These are phyloP conservation scores for Panthera uncia DNA, from an alignment of 2,113 vertebrate genomes.

Conservation along the genomic window DNA sequence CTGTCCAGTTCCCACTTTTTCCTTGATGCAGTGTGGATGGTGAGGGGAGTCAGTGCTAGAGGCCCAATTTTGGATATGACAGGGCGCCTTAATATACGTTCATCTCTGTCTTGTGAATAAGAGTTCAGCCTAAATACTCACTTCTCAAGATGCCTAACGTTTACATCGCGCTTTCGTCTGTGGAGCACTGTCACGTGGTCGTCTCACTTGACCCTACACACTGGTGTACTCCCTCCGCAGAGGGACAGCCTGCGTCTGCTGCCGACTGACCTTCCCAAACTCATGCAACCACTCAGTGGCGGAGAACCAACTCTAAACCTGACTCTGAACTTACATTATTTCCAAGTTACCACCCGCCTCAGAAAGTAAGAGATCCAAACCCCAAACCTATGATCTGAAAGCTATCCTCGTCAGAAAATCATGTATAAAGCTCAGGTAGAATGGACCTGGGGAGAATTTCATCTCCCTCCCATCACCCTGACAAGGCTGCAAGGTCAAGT, in stretches of 20 bases:
- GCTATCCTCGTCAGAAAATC: not conserved
- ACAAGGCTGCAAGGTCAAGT: not conserved
- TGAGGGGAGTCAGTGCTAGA: not conserved
- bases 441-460: not conserved
- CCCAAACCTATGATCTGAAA: not conserved
- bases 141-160: not conserved
- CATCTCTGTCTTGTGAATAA: not conserved
- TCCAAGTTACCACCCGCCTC: not conserved
- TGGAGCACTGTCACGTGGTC: not conserved
- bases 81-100: not conserved
- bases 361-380: not conserved
- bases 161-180: not conserved
- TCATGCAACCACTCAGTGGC: not conserved
- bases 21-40: not conserved
- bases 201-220: not conserved
- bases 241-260: not conserved
- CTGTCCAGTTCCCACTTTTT: not conserved
- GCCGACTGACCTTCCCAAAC: not conserved
- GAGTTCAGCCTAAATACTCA: not conserved
- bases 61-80: not conserved
- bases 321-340: not conserved
- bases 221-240: not conserved
- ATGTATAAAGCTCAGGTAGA: not conserved
- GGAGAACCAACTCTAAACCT: not conserved
- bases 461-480: not conserved